Conservation (phyloP, 2,888 invertebrate genomes). For the Limnephilus auricula region DNA sequence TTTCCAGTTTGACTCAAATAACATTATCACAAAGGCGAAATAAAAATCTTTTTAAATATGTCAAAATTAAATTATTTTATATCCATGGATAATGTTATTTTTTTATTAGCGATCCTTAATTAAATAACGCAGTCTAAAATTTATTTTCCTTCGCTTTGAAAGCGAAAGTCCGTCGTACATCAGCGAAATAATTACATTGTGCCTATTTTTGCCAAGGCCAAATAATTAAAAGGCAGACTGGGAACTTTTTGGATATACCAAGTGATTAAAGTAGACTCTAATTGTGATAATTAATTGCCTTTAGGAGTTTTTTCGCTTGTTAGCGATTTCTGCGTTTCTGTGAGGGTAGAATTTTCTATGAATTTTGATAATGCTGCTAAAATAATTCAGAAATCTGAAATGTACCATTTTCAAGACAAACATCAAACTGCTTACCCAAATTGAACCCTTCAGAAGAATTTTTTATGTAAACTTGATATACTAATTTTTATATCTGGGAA, state of each 20-base stretch:
- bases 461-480: no score
- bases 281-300: constrained; percentile 2
- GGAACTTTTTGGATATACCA: not conserved
- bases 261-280: not conserved
- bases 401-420: not conserved
- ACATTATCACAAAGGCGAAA: not conserved
- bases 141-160: not conserved
- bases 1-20: not conserved
- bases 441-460: not conserved
- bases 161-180: not conserved
- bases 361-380: not conserved
- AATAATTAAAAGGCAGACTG: not conserved
- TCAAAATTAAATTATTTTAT: not conserved
- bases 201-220: not conserved
- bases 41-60: not conserved
- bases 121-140: not conserved
- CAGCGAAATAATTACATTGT: not conserved
- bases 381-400: not conserved
- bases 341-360: not conserved
- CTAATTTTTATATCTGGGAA: no score
- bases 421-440: no score
- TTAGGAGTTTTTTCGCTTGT: constrained; percentile 2
- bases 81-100: not conserved
- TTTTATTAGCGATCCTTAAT: not conserved
- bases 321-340: not conserved